Evolutionary conservation across 2,797 vertebrate genomes (phyloP), one percentile per base, ranked within the genome.

Genomic region (Fistularia commersonii): DNA sequence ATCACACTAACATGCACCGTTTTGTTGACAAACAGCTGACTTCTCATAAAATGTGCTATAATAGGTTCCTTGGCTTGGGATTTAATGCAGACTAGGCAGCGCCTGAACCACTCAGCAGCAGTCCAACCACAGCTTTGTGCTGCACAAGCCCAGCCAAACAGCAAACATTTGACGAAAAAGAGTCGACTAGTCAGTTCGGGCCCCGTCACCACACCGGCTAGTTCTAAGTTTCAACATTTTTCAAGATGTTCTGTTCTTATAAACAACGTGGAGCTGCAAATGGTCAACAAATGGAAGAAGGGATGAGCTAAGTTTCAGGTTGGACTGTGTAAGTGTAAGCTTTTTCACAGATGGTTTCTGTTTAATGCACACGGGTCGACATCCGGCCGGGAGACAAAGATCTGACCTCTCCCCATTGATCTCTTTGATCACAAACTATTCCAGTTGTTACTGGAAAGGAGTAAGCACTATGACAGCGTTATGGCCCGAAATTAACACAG

Each of bases 11-110:
- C 75, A 38, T 68, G 64, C 9, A 3, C 8, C 57, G 41, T 65
- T 71, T 51, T 76, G 81, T 77, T 81, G 66, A 80, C 53, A 63
- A 83, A 80, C 72, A 72, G 60, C 66, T 12, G 36, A 63, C 40
- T 61, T 56, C 69, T 71, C 14, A 48, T 74, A 71, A 81, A 78
- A 75, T 48, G 57, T 1, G 55, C 69, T 54, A 33, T 72, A 80
- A 77, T 70, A 74, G 69, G 64, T 79, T 71, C 64, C 58, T 69
- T 40, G 63, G 75, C 66, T 71, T 2, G 8, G 47, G 64, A 46
- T 57, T 75, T 58, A 69, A 59, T 33, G 33, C 41, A 42, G 44
- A 45, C 58, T 53, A 50, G 54, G 72, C 56, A 57, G 66, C 64
- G 64, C 49, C 62, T 51, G 70, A 54, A 38, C 14, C 34, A 33